phyloP scores from a whole-genome alignment of 2,113 vertebrate genomes.

The Channa maculata region DNA sequence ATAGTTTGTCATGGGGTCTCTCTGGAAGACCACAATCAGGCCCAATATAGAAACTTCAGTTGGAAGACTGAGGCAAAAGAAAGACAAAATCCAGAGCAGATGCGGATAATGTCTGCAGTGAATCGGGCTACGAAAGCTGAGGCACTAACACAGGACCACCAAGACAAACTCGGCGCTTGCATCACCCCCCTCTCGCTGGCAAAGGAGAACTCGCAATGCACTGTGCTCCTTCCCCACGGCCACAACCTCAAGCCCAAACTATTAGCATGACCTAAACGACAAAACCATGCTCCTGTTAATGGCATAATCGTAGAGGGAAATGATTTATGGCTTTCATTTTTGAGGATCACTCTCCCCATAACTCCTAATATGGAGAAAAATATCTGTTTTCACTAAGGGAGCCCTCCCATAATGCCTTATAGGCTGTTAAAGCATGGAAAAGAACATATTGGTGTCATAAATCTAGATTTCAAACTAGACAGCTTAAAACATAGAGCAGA shows the following conservation, averaged over 20 bases:
- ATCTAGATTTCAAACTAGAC: constrained; percentile 82
- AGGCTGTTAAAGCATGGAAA: constrained; percentile 83
- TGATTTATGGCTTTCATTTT: constrained; percentile 87
- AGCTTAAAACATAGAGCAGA: constrained; percentile 68
- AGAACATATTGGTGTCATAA: constrained; percentile 85
- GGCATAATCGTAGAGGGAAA: constrained; percentile 79
- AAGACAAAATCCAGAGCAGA: constrained; percentile 80
- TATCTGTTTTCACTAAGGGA: constrained; percentile 84
- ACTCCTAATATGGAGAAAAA: constrained; percentile 82
- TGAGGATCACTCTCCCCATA: constrained; percentile 81
- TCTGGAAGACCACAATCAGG: constrained; percentile 88
- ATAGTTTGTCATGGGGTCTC: constrained; percentile 87
- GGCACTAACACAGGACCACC: constrained; percentile 64
- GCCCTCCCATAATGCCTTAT: constrained; percentile 77
- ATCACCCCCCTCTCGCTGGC: constrained; percentile 56
- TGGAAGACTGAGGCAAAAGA: constrained; percentile 69
- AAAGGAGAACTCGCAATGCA: constrained; percentile 53
- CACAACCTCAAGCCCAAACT: constrained; percentile 77
- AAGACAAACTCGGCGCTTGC: constrained; percentile 58
- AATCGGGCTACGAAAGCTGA: constrained; percentile 58
- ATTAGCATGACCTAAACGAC: constrained; percentile 84
- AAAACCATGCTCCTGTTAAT: constrained; percentile 85
- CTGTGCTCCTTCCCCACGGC: constrained; percentile 55
- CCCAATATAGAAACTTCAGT: constrained; percentile 85
- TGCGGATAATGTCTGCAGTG: constrained; percentile 68